A percentile compares a stretch with the other conserved stretches of the same genome.
phyloP scores from a whole-genome alignment of 2,797 vertebrate genomes.

The Hydrophis major region DNA sequence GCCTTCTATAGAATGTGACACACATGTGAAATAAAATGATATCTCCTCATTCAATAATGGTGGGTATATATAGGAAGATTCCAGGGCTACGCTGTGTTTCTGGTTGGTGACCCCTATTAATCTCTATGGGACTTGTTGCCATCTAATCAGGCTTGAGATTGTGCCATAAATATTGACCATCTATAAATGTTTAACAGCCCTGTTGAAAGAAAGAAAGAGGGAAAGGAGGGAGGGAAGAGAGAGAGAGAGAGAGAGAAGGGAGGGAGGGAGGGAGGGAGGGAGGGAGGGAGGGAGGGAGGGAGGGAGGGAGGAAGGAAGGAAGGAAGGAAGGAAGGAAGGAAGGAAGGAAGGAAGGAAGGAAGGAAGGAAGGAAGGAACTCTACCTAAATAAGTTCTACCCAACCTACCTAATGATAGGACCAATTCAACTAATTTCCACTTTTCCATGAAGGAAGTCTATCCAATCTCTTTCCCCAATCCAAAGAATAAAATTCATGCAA shows the following conservation, averaged over 20 bases:
- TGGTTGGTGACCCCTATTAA: not conserved
- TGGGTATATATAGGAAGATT: not conserved
- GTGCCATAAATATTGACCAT: not conserved
- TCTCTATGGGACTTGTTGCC: not conserved
- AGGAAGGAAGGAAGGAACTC: not conserved
- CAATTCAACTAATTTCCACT: not conserved
- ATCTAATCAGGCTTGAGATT: not conserved
- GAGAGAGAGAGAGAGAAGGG: too few relatives aligned
- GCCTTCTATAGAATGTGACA: not conserved
- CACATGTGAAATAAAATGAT: not conserved
- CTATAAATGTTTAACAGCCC: not conserved
- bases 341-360: rapidly evolving
- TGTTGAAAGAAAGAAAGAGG: not conserved
- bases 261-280: too few relatives aligned
- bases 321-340: too few relatives aligned
- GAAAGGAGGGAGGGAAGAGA: not conserved
- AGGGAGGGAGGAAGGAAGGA: not conserved
- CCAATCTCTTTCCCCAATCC: not conserved
- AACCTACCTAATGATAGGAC: not conserved
- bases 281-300: rapidly evolving
- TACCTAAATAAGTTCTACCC: not conserved
- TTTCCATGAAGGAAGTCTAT: not conserved
- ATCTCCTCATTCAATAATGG: not conserved
- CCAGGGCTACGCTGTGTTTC: not conserved
- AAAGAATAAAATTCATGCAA: not conserved